A percentile compares a stretch with the other conserved stretches of the same genome.
Evolutionary conservation across 2,113 vertebrate genomes (phyloP).

Genomic region (Gambusia holbrooki): DNA sequence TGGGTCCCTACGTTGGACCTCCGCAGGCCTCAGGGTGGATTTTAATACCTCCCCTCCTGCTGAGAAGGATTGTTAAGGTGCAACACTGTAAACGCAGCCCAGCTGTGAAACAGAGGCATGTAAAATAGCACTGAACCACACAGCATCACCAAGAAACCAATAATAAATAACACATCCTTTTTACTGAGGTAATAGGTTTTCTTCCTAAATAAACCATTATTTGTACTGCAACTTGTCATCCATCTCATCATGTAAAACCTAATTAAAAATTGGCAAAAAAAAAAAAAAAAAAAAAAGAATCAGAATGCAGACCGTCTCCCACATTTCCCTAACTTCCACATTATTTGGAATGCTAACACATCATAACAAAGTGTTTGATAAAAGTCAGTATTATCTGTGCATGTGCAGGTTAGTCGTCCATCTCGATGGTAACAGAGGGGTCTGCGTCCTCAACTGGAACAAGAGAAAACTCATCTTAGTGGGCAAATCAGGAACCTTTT

Average conservation of each 20-base stretch:
- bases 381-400: slow-evolving; percentile 24
- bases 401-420: slow-evolving; percentile 69
- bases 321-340: slow-evolving; percentile 23
- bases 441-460: slow-evolving; percentile 74
- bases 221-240: slow-evolving; percentile 19
- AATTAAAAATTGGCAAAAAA: slow-evolving; percentile 30
- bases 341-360: slow-evolving; percentile 49
- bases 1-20: not conserved
- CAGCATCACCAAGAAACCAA: not conserved
- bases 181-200: slow-evolving; percentile 4
- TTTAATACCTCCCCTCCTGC: not conserved
- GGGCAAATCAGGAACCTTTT: not conserved
- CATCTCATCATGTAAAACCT: slow-evolving; percentile 28
- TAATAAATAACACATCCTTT: not conserved
- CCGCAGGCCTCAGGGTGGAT: not conserved
- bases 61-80: slow-evolving; percentile 7
- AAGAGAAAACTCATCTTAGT: slow-evolving; percentile 3
- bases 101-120: slow-evolving; percentile 24
- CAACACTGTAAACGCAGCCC: slow-evolving; percentile 43
- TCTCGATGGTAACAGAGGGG: slow-evolving; percentile 76
- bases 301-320: slow-evolving; percentile 37
- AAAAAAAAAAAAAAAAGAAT: slow-evolving; percentile 20
- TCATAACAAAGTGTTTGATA: slow-evolving; percentile 18
- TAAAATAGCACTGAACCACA: slow-evolving; percentile 24
- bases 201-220: slow-evolving; percentile 12